Evolutionary conservation across 2,113 vertebrate species (phyloP), one percentile per base, ranked within the genome.

Genomic region (Hippoglossus stenolepis): DNA sequence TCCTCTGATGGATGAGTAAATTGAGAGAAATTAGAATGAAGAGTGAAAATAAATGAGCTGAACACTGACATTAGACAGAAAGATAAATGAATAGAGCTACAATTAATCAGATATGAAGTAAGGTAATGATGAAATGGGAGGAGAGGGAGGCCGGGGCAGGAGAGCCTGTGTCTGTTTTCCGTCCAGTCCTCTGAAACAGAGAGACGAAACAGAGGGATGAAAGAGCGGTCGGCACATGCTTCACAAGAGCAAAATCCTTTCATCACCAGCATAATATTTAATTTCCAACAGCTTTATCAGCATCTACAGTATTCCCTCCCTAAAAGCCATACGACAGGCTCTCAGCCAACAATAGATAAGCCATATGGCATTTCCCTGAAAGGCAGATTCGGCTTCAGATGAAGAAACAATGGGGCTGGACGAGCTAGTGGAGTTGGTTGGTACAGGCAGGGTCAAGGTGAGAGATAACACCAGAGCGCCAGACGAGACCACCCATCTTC

Each of bases 181-280:
- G 14, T 89, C 83, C 85, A 82, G 81, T 81, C 70, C 75, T 77
- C 85, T 89, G 90, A 84, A 93, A 89, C 26, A 88, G 73, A 89
- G 75, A 92, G 77, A 90, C 73, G 81, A 91, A 88, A 87, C 72
- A 83, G 72, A 77, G 59, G 86, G 83, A 90, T 87, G 83, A 90
- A 86, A 87, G 77, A 75, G 40, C 78, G 89, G 80, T 78, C 72
- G 54, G 77, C 79, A 83, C 77, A 85, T 79, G 83, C 80, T 84
- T 87, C 83, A 83, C 74, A 70, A 83, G 63, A 80, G 70, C 76
- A 80, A 77, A 80, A 76, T 71, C 79, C 80, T 80, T 87, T 89
- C 77, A 88, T 89, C 85, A 57, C 61, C 71, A 70, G 40, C 12
- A 35, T 77, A 85, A 83, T 76, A 80, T 89, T 88, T 89, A 53